Evolutionary conservation across 1,140 invertebrate genomes (phyloP).

Genomic region (Zelostemma sp.): DNA sequence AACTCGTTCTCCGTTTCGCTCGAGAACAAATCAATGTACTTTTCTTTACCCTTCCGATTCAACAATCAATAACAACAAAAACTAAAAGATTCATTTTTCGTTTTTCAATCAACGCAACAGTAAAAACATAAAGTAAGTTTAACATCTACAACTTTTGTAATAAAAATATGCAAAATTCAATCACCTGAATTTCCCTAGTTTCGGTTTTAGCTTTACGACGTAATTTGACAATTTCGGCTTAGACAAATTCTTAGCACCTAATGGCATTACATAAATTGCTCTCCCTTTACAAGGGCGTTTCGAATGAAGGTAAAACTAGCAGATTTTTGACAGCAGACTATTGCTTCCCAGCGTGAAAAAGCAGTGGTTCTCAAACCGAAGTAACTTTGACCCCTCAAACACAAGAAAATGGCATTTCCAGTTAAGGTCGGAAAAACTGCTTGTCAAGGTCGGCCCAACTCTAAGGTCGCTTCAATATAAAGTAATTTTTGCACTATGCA

Average conservation of each 20-base stretch:
- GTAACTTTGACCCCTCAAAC: too few relatives aligned
- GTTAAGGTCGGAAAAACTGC: too few relatives aligned
- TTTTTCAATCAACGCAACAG: slow-evolving; percentile 33
- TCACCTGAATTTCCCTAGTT: neutral
- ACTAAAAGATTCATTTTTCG: slow-evolving; percentile 31
- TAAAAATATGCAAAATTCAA: slow-evolving; percentile 1
- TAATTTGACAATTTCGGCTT: neutral
- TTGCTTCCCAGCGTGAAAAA: too few relatives aligned
- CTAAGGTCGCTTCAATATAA: too few relatives aligned
- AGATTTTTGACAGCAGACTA: too few relatives aligned
- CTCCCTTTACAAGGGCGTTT: too few relatives aligned
- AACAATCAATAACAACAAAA: slow-evolving; percentile 42
- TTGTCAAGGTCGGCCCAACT: too few relatives aligned
- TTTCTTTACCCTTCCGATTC: neutral
- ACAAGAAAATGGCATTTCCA: too few relatives aligned
- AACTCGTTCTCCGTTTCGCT: slow-evolving; percentile 4
- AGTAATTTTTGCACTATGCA: too few relatives aligned
- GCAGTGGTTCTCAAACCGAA: too few relatives aligned
- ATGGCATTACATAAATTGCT: neutral
- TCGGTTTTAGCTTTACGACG: too few relatives aligned
- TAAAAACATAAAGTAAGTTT: slow-evolving; percentile 22
- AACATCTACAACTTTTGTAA: slow-evolving; percentile 2
- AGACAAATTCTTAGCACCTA: neutral
- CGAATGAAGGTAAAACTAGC: too few relatives aligned
- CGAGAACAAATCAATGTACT: slow-evolving; percentile 22